These are phyloP conservation scores for Goniozus legneri DNA, from an alignment of 1,140 invertebrate genomes.

Conservation along the genomic window DNA sequence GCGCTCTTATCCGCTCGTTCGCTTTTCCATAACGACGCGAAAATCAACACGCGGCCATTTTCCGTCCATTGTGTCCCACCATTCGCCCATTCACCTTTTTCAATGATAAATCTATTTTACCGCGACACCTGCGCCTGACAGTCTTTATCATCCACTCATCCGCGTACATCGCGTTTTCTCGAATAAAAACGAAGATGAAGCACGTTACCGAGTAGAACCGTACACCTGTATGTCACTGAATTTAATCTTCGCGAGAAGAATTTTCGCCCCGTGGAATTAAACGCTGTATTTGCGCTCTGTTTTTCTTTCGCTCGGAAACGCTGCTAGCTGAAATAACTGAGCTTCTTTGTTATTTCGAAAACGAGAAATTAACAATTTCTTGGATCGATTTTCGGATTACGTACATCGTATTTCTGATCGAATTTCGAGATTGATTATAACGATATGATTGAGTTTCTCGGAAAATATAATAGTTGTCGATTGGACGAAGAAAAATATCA, in stretches of 20 bases:
- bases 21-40: constrained; percentile 9
- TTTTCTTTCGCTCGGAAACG: background rate
- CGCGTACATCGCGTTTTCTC: background rate
- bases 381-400: no score
- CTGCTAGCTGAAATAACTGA: no score
- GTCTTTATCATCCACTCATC: constrained; percentile 17
- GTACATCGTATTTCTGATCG: no score
- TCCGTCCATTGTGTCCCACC: background rate
- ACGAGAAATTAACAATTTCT: no score
- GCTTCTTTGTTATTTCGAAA: no score
- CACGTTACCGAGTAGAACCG: constrained; percentile 2
- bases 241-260: constrained; percentile 9
- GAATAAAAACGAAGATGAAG: background rate
- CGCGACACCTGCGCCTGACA: constrained; percentile 25
- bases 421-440: no score
- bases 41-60: constrained; percentile 8
- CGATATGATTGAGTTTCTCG: no score
- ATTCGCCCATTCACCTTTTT: background rate
- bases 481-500: no score
- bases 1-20: no score
- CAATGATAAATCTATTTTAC: constrained; percentile 29
- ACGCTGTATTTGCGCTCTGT: constrained; percentile 11
- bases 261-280: no score
- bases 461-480: no score
- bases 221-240: constrained; percentile 11